A percentile compares a stretch with the other conserved stretches of the same genome.
phyloP scores from a whole-genome alignment of 2,797 vertebrate genomes.

The Dermochelys coriacea region DNA sequence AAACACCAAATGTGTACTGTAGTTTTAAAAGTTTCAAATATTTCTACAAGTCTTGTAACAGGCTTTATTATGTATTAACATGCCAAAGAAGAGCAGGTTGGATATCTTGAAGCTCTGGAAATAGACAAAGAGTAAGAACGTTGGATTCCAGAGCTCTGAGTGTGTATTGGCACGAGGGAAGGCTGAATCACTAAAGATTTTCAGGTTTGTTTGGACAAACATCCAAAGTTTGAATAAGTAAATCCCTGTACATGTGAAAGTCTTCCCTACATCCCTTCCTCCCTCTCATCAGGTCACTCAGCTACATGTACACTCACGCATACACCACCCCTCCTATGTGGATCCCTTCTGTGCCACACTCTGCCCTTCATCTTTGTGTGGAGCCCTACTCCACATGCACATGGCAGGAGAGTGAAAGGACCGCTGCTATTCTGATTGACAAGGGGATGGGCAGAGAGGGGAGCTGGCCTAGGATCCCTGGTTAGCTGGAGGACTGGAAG shows the following conservation, averaged over 20 bases:
- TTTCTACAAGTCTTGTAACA: conserved; percentile 36
- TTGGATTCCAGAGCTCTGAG: background rate
- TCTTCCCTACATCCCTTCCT: background rate
- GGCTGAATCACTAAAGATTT: background rate
- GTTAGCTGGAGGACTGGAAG: background rate
- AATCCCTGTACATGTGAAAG: background rate
- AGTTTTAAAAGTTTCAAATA: conserved; percentile 27
- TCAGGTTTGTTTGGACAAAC: conserved; percentile 29
- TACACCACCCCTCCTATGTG: background rate
- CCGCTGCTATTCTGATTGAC: background rate
- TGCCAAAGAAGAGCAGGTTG: conserved; percentile 32
- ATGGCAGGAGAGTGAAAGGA: background rate
- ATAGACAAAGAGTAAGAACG: conserved; percentile 11
- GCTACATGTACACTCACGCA: background rate
- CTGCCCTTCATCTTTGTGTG: background rate
- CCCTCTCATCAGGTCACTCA: background rate
- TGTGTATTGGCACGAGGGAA: conserved; percentile 14
- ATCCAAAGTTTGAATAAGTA: background rate
- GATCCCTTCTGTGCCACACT: background rate
- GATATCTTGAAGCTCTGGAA: conserved; percentile 1
- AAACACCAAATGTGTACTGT: conserved; percentile 38
- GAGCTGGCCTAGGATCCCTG: background rate
- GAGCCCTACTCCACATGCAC: background rate
- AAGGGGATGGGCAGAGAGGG: background rate
- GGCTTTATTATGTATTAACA: conserved; percentile 43